These are phyloP conservation scores for Sinosuthora webbiana DNA, from an alignment of 2,113 vertebrate genomes.

Conservation along the genomic window DNA sequence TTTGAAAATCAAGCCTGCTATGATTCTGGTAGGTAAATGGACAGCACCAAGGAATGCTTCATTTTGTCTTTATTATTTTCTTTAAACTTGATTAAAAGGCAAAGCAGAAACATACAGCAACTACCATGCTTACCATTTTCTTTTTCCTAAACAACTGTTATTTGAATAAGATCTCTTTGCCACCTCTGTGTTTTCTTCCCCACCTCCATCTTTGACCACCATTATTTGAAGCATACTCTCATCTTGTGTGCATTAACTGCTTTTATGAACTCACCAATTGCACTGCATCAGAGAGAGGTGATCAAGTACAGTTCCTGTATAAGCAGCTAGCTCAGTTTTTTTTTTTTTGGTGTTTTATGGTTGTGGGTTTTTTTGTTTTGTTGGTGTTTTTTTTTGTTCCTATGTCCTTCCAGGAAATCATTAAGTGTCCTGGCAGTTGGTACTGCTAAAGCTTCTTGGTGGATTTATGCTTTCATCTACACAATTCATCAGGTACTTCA, in stretches of 20 bases:
- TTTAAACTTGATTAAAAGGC: neutral
- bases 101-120: neutral
- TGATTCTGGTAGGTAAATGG: neutral
- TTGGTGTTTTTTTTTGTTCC: neutral
- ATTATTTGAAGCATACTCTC: neutral
- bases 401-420: neutral
- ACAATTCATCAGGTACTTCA: neutral
- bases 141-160: neutral
- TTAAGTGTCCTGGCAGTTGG: neutral
- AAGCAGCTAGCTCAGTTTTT: neutral
- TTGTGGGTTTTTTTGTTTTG: neutral
- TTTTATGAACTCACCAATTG: neutral
- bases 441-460: neutral
- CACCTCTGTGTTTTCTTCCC: neutral
- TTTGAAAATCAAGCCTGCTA: neutral
- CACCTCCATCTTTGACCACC: fast-evolving
- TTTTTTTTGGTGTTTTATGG: neutral
- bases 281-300: neutral
- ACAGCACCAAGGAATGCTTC: neutral
- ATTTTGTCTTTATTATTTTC: neutral
- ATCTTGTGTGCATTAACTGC: neutral
- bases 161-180: neutral
- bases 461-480: neutral
- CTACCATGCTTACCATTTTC: neutral
- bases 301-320: neutral